These are phyloP conservation scores for Choreutis nemorana DNA, from an alignment of 2,888 invertebrate genomes.

Conservation along the genomic window DNA sequence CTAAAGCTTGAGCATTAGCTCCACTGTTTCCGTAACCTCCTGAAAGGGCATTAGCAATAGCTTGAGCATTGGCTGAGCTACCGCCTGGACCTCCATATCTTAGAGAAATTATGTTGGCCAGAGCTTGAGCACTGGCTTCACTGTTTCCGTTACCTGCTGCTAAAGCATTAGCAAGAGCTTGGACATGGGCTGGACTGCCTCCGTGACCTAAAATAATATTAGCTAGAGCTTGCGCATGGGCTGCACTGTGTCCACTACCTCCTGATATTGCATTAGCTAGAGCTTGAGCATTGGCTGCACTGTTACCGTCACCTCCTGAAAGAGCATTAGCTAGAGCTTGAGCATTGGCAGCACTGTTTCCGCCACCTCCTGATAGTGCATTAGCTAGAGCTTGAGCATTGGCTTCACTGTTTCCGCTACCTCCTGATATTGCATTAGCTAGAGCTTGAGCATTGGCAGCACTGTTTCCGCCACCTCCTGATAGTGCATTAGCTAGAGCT, in stretches of 20 bases:
- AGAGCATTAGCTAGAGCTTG: conserved; percentile 6
- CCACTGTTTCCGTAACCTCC: background rate
- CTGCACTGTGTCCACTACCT: conserved; percentile 1
- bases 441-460: conserved; percentile 6
- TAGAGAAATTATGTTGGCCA: no score
- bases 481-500: background rate
- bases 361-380: conserved; percentile 1
- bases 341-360: conserved; percentile 6
- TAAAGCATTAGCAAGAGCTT: background rate
- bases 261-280: conserved; percentile 4
- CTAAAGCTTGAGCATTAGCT: conserved; percentile 8
- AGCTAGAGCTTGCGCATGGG: no score
- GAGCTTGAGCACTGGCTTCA: no score
- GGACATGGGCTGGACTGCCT: no score
- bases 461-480: background rate
- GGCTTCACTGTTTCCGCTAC: no score
- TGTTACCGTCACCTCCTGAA: conserved; percentile 4
- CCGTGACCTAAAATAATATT: no score
- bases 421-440: conserved; percentile 5
- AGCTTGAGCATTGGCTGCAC: conserved; percentile 6
- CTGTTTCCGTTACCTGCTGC: background rate
- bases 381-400: conserved; percentile 7
- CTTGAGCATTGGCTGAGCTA: conserved; percentile 1
- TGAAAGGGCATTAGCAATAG: conserved; percentile 1
- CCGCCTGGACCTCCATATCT: conserved; percentile 6